These are phyloP conservation scores for Barypeithes pellucidus DNA, from an alignment of 2,888 invertebrate genomes.

Conservation along the genomic window DNA sequence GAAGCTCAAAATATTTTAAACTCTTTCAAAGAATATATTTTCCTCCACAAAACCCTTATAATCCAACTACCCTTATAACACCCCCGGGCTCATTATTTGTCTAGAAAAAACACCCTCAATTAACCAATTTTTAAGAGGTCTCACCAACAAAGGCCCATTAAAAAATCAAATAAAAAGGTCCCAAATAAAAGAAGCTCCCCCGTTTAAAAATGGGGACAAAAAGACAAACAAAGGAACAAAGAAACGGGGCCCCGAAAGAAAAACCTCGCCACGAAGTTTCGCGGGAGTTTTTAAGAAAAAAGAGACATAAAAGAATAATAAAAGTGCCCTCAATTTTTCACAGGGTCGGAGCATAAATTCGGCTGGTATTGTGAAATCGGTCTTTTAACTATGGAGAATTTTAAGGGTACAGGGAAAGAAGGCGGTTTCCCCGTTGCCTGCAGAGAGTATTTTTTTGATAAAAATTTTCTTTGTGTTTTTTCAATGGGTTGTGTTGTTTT, in stretches of 20 bases:
- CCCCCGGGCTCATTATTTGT: slow-evolving; percentile 21
- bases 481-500: no score
- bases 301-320: slow-evolving; percentile 61
- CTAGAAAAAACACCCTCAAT: slow-evolving; percentile 46
- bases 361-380: background rate
- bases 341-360: slow-evolving; percentile 13
- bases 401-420: no score
- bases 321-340: slow-evolving; percentile 61
- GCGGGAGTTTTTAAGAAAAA: slow-evolving; percentile 55
- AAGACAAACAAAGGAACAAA: slow-evolving; percentile 49
- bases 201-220: slow-evolving; percentile 39
- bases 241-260: slow-evolving; percentile 36
- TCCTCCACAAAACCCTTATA: background rate
- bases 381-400: no score
- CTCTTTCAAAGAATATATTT: background rate
- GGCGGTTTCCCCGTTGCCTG: no score
- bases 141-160: slow-evolving; percentile 50
- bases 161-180: slow-evolving; percentile 45
- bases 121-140: slow-evolving; percentile 51
- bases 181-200: slow-evolving; percentile 5
- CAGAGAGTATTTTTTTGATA: no score
- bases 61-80: slow-evolving; percentile 1
- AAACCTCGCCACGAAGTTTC: slow-evolving; percentile 57
- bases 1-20: no score
- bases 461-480: no score